Evolutionary conservation across 2,888 invertebrate genomes (phyloP), one percentile per base, ranked within the genome.

Genomic region (Thalpophila matura): DNA sequence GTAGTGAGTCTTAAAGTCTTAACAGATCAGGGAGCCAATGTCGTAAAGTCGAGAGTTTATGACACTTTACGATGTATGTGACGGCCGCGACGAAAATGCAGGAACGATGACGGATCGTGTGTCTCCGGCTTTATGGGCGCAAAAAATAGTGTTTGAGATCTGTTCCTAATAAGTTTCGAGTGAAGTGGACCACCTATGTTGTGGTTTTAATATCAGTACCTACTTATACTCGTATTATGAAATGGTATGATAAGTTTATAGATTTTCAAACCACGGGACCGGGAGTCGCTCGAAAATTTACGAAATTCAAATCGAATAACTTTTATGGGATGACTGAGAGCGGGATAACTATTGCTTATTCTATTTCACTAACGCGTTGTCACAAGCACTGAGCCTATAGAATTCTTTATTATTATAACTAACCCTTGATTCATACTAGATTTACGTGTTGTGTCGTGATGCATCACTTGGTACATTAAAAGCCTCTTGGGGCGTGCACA

Each of bases 21-120:
- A 71, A 71, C 71, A 81, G 80, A 83, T 86, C 83, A 79, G 78
- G 78, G 68, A 83, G 83, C 79, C 73, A 79, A 81, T 81, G 84
- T 83, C 86, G 81, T 88, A 88, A 89, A 88, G 72, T 65, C 37
- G 20, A 49, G 45, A 72, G 64, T 89, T 89, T 88, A 89, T 77
- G 89, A 53, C 40, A 69, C 63, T 89, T 88, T 86, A 89, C 79
- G 89, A 86, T 57, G 78, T 79, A 65, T 76, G 67, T 78, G 84
- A 86, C 83, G 83, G 77, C 77, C 77, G 81, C 69, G 78, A 80
- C 83, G 78, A 82, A 80, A 83, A 82, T 74, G 77, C 77, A 71
- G 65, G 65, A 61, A 80, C 82, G 80, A 76, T 82, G 82, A 80
- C 79, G 81, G 80, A 85, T 83, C 77, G 75, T 78, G 80, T 84